Evolutionary conservation across 2,113 vertebrate genomes (phyloP).

Genomic region (Bombycilla garrulus): DNA sequence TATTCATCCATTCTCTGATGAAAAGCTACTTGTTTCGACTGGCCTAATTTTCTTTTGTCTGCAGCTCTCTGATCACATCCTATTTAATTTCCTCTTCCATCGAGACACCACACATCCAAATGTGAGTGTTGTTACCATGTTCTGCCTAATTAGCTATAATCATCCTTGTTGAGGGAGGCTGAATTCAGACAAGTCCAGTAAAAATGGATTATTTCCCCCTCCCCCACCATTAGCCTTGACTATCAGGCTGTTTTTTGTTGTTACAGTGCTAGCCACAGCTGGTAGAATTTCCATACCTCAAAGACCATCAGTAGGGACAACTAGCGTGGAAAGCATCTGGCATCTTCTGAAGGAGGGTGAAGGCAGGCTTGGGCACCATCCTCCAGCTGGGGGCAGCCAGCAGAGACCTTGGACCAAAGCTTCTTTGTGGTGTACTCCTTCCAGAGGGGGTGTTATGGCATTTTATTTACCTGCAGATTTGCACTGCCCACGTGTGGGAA

Average conservation of each 20-base stretch:
- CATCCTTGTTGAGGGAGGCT: not conserved
- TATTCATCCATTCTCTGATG: not conserved
- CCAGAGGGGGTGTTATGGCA: accelerated
- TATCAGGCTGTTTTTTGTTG: not conserved
- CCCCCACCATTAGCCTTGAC: not conserved
- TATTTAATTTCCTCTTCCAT: slow-evolving; percentile 14
- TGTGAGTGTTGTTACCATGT: not conserved
- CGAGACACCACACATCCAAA: not conserved
- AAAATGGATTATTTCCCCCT: not conserved
- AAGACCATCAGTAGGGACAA: not conserved
- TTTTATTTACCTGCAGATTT: not conserved
- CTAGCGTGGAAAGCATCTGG: accelerated
- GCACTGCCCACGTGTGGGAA: not conserved
- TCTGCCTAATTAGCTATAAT: slow-evolving; percentile 6
- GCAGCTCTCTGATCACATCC: not conserved
- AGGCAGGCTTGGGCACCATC: accelerated
- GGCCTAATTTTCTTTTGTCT: slow-evolving; percentile 14
- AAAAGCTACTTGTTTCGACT: not conserved
- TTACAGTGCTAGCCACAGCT: not conserved
- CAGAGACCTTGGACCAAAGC: not conserved
- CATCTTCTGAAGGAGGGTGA: not conserved
- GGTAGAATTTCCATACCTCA: not conserved
- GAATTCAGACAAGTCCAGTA: not conserved
- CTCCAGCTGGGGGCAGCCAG: not conserved
- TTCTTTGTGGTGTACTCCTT: not conserved